Base-by-base conservation (phyloP, 2,888 invertebrate genomes). In the Crioceris asparagi region DNA sequence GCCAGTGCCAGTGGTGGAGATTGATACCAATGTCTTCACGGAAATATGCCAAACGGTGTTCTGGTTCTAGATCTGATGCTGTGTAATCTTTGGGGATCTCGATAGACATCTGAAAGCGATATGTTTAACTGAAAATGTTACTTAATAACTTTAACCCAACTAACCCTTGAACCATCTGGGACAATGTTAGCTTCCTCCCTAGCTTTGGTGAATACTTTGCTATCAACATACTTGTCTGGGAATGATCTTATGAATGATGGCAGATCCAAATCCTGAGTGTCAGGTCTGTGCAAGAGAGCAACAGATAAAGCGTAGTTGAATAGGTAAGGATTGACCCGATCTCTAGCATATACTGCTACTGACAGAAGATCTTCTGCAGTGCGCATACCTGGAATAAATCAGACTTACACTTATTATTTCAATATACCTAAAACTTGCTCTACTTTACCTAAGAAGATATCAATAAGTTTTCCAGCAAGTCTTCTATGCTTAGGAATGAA, bases 1-100 rank as follows among this genome's bases (percentile, higher is more conserved):
- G 88, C 88, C 87, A 88, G 58, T 88, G 87, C 87, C 88, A 90
- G 59, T 90, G 88, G 60, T 88, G 88, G 34, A 85, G 75, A 65
- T 88, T 88, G 50, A 88, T 70, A 46, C 85, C 86, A 44, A 86
- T 68, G 61, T 88, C 88, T 60, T 88, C 88, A 25, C 87, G 74
- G 72, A 83, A 88, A 64, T 88, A 90, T 19, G 85, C 82, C 43
- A 85, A 61, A 4, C 80, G 74, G 60, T 88, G 86, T 53, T 90
- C 90, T 1, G 76, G 76, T 52, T 88, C 86, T 3, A 69, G 54
- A 45, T 77, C 73, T 0, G 79, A 74, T 0, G 85, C 87, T 0
- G 87, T 83, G 60, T 77, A 85, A 64, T 84, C 79, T 15, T 64
- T 56, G 0, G 83, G 81, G 46, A 86, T 79, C 31, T 72, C 73